These are phyloP conservation scores for Drosophila mojavensis DNA, from an alignment of 1,140 invertebrate genomes.

Conservation along the genomic window DNA sequence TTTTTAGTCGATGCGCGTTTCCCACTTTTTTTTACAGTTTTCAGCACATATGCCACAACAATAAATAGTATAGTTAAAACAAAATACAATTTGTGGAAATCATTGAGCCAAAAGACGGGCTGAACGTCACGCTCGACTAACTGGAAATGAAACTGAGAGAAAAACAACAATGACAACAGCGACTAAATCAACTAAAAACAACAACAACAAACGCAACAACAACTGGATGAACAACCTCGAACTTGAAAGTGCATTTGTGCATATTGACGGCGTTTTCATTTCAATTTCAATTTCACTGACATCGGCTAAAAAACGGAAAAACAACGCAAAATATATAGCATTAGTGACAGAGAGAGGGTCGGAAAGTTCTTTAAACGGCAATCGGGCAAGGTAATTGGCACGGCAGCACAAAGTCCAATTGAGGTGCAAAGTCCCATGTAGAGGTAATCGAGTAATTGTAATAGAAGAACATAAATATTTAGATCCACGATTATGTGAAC, in stretches of 20 bases:
- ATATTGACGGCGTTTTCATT: slow-evolving; percentile 15
- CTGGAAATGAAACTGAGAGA: slow-evolving; percentile 25
- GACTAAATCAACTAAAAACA: too few species aligned
- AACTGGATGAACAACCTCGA: slow-evolving; percentile 35
- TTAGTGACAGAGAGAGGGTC: background rate
- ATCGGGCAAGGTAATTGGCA: slow-evolving; percentile 31
- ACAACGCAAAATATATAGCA: background rate
- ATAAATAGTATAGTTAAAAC: background rate
- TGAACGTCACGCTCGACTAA: slow-evolving; percentile 58
- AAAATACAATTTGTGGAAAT: slow-evolving; percentile 32
- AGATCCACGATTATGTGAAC: slow-evolving; percentile 21
- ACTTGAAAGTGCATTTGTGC: slow-evolving; percentile 58
- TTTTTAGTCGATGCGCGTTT: background rate
- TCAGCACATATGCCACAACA: slow-evolving; percentile 44
- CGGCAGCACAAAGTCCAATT: slow-evolving; percentile 25
- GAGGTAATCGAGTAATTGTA: slow-evolving; percentile 35
- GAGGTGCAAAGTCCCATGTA: slow-evolving; percentile 33
- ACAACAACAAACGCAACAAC: background rate
- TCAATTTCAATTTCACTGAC: slow-evolving; percentile 22
- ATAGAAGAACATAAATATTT: slow-evolving; percentile 34
- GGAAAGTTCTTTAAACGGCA: background rate
- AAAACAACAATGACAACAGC: too few species aligned
- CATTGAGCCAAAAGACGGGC: slow-evolving; percentile 41
- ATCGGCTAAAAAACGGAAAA: slow-evolving; percentile 23
- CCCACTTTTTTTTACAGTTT: slow-evolving; percentile 17